Evolutionary conservation across 1,140 invertebrate genomes (phyloP).

Genomic region (Meloidogyne floridensis): DNA sequence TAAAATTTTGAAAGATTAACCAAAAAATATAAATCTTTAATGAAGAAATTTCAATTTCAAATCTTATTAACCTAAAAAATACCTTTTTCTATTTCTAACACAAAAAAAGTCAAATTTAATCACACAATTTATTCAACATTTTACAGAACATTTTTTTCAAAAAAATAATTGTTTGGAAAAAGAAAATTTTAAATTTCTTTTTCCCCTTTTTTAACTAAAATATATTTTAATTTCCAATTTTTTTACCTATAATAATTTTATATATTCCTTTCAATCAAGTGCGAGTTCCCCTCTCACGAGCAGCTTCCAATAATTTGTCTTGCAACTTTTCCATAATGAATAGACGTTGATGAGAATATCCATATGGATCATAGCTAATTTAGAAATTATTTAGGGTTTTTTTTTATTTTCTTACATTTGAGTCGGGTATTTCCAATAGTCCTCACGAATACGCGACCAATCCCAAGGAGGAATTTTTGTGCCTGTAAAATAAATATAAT

Average conservation of each 20-base stretch:
- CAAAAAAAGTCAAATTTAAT: too few species aligned
- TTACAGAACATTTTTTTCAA: neutral
- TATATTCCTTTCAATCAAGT: slow-evolving; percentile 16
- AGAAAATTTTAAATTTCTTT: neutral
- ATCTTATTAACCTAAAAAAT: too few species aligned
- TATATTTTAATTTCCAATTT: neutral
- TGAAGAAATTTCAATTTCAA: too few species aligned
- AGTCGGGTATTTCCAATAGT: slow-evolving; percentile 35
- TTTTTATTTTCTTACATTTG: slow-evolving; percentile 5
- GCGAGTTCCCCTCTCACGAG: slow-evolving; percentile 57
- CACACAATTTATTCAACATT: neutral
- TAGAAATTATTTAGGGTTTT: too few species aligned
- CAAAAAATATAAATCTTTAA: too few species aligned
- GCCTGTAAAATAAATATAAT: slow-evolving; percentile 29
- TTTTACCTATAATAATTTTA: neutral
- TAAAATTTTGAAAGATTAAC: too few species aligned
- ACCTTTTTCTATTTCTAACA: too few species aligned
- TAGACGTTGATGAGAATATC: slow-evolving; percentile 53
- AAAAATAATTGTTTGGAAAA: neutral
- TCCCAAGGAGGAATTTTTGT: slow-evolving; percentile 49
- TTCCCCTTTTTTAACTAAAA: neutral
- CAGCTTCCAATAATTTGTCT: slow-evolving; percentile 62
- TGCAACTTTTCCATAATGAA: slow-evolving; percentile 58
- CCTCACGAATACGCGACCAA: slow-evolving; percentile 46
- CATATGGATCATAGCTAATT: slow-evolving; percentile 45